Evolutionary conservation across 2,797 vertebrate genomes (phyloP).

Genomic region (Amblyraja radiata): DNA sequence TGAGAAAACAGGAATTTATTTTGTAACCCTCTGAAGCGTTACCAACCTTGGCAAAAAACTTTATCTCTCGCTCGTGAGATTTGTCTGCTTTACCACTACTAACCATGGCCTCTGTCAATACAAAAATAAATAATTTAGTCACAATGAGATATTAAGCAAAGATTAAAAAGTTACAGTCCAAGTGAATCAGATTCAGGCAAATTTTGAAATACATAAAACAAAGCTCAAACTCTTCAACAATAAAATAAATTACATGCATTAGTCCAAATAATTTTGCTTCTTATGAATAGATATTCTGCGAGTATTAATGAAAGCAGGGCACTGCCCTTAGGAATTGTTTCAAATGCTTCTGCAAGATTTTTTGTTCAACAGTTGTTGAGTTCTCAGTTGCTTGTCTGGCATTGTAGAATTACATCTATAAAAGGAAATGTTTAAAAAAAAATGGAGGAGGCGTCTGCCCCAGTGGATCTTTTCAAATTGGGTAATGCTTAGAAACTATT

Average conservation of each 20-base stretch:
- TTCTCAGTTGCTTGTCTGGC: not conserved
- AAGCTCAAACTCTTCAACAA: not conserved
- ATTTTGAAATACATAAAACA: not conserved
- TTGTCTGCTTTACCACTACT: slow-evolving; percentile 86
- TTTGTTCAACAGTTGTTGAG: too few relatives aligned
- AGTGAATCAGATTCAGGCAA: not conserved
- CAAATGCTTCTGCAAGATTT: not conserved
- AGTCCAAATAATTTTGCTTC: not conserved
- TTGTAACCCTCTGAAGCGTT: not conserved
- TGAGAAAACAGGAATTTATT: not conserved
- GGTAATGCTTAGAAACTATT: too few relatives aligned
- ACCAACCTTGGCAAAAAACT: slow-evolving; percentile 97
- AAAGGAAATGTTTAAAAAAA: not conserved
- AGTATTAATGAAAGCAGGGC: not conserved
- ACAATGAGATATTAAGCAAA: not conserved
- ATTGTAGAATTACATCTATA: not conserved
- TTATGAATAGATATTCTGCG: not conserved
- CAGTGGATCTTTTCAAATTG: too few relatives aligned
- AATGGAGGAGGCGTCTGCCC: not conserved
- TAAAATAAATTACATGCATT: not conserved
- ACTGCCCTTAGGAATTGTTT: not conserved
- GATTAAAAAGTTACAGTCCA: not conserved
- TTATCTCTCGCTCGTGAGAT: slow-evolving; percentile 95
- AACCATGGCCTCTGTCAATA: slow-evolving; percentile 81
- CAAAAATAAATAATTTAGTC: slow-evolving; percentile 35